Percentiles rank a stretch among this genome's conserved stretches.
phyloP scores from a whole-genome alignment of 2,113 vertebrate species.

The Pangasianodon gigas region DNA sequence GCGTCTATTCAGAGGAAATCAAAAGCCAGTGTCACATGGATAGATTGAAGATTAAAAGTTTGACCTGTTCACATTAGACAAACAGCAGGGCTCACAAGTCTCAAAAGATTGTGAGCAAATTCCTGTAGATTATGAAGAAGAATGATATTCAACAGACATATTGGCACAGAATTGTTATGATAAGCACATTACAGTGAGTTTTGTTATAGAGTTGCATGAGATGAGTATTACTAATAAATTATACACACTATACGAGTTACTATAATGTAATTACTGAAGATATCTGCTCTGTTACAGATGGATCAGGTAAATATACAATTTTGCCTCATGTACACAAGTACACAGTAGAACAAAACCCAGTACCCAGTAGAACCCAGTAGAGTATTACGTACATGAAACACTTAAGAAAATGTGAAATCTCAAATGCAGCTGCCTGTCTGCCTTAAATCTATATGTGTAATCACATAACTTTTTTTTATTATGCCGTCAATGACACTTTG shows the following conservation, averaged over 20 bases:
- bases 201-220: not conserved
- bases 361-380: no score
- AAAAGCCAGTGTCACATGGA: not conserved
- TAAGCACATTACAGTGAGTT: not conserved
- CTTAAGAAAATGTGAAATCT: not conserved
- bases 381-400: not conserved
- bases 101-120: conserved; percentile 12
- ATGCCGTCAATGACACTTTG: not conserved
- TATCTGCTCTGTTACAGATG: not conserved
- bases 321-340: not conserved
- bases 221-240: not conserved
- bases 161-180: no score
- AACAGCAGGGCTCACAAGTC: not conserved
- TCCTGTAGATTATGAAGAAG: conserved; percentile 2
- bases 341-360: no score
- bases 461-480: not conserved
- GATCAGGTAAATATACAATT: not conserved
- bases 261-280: not conserved
- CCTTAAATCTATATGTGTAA: not conserved
- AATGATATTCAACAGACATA: not conserved
- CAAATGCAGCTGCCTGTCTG: no score
- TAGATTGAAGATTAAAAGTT: conserved; percentile 13
- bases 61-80: not conserved
- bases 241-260: not conserved
- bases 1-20: conserved; percentile 17